Conservation (phyloP, 2,888 invertebrate species). For the Leptinotarsa tumamoca region DNA sequence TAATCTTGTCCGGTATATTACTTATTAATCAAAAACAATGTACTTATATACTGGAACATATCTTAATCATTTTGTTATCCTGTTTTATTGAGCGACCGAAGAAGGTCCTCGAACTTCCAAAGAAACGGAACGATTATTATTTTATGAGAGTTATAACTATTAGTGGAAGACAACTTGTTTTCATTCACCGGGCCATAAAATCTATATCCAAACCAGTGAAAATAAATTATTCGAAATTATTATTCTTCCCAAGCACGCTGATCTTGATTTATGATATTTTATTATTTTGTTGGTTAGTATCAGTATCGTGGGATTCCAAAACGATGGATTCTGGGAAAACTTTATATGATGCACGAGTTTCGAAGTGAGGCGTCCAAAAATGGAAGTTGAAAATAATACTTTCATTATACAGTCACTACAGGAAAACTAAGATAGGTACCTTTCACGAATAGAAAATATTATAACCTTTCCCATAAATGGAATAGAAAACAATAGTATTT, state of each 20-base stretch:
- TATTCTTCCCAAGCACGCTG: slow-evolving; percentile 3
- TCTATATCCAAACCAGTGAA: slow-evolving; percentile 43
- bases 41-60: no score
- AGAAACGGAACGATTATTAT: slow-evolving; percentile 33
- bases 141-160: slow-evolving; percentile 41
- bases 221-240: slow-evolving; percentile 38
- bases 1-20: no score
- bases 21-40: no score
- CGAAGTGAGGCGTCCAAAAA: neutral
- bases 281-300: neutral
- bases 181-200: slow-evolving; percentile 36
- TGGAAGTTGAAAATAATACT: neutral
- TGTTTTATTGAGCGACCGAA: slow-evolving; percentile 3
- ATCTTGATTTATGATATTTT: slow-evolving; percentile 20
- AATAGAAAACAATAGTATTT: no score
- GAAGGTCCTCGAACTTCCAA: neutral
- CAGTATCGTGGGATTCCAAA: neutral
- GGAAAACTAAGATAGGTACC: no score
- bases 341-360: slow-evolving; percentile 2
- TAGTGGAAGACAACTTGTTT: slow-evolving; percentile 42
- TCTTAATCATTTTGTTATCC: neutral
- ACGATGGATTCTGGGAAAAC: neutral
- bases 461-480: no score
- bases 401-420: neutral
- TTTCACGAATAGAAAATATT: no score